Evolutionary conservation across 2,113 vertebrate species (phyloP).

Genomic region (Paraplagusia blochii): DNA sequence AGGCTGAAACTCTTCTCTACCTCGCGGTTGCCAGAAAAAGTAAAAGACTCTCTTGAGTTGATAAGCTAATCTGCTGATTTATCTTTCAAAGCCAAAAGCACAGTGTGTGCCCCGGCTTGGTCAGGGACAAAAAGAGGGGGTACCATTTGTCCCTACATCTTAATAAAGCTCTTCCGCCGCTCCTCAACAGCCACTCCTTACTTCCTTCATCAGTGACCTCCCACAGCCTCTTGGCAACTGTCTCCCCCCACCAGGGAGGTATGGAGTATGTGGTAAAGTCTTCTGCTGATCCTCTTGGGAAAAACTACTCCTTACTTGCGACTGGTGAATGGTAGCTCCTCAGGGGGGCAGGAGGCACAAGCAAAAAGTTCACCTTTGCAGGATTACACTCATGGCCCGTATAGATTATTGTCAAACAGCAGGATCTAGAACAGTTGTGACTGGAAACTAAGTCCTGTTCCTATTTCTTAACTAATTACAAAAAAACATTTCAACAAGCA

Average conservation of each 20-base stretch:
- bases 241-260: slow-evolving; percentile 15
- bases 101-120: slow-evolving; percentile 24
- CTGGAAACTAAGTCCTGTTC: slow-evolving; percentile 31
- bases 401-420: slow-evolving; percentile 61
- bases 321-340: slow-evolving; percentile 46
- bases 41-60: slow-evolving; percentile 13
- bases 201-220: slow-evolving; percentile 29
- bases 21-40: slow-evolving; percentile 34
- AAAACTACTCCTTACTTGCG: slow-evolving; percentile 56
- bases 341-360: slow-evolving; percentile 42
- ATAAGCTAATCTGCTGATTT: slow-evolving; percentile 47
- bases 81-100: slow-evolving; percentile 37
- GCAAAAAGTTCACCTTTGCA: slow-evolving; percentile 24
- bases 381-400: slow-evolving; percentile 45
- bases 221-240: slow-evolving; percentile 22
- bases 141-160: slow-evolving; percentile 43
- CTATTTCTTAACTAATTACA: slow-evolving; percentile 28
- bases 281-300: slow-evolving; percentile 42
- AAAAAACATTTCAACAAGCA: too few species aligned
- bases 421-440: slow-evolving; percentile 43
- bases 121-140: slow-evolving; percentile 25
- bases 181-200: slow-evolving; percentile 27
- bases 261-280: slow-evolving; percentile 19
- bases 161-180: slow-evolving; percentile 41
- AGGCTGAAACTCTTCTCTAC: slow-evolving; percentile 17